Percentiles rank a stretch among this genome's conserved stretches.
phyloP scores from a whole-genome alignment of 2,113 vertebrate genomes.

The Taurulus bubalis region DNA sequence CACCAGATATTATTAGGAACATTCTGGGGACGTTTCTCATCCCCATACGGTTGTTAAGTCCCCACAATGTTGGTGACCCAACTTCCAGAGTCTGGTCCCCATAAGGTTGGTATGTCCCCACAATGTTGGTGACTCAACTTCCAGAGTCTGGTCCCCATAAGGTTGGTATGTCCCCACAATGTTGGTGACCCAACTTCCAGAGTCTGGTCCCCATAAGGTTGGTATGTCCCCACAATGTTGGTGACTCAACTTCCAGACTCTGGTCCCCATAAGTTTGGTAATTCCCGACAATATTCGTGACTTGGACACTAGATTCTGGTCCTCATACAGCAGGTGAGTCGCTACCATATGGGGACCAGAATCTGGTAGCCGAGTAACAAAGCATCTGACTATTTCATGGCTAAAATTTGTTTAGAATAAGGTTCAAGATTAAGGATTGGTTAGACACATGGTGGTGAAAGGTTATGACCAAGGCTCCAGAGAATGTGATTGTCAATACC shows the following conservation, averaged over 20 bases:
- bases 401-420: neutral
- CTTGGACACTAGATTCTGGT: neutral
- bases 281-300: neutral
- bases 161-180: too few species aligned
- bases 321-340: too few species aligned
- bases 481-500: neutral
- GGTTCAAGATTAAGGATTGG: neutral
- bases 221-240: neutral
- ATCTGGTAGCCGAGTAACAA: neutral
- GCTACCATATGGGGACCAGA: neutral
- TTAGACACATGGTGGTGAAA: neutral
- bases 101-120: neutral
- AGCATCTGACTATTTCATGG: too few species aligned
- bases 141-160: too few species aligned
- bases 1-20: neutral
- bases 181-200: neutral
- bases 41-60: too few species aligned
- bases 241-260: too few species aligned
- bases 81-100: neutral
- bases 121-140: neutral
- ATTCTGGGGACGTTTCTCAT: neutral
- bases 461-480: neutral
- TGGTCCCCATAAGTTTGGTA: too few species aligned
- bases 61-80: neutral
- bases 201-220: too few species aligned